Evolutionary conservation across 2,888 invertebrate genomes (phyloP).

Genomic region (Isotomurus palustris): DNA sequence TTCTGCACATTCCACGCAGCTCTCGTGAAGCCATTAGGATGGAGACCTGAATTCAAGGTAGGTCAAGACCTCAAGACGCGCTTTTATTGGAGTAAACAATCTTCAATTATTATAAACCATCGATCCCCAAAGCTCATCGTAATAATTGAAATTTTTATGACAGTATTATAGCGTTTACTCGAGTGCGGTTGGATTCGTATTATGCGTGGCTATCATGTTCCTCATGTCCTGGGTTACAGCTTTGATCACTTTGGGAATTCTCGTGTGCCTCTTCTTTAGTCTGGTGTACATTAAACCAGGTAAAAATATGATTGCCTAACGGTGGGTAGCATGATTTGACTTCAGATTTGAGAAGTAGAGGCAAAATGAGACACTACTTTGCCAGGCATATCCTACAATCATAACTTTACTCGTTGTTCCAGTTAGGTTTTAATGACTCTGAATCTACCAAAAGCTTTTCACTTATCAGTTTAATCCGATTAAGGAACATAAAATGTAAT

Average conservation of each 20-base stretch:
- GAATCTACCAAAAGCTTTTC: too few relatives aligned
- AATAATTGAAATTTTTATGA: neutral
- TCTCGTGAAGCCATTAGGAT: conserved; percentile 54
- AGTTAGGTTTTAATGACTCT: too few relatives aligned
- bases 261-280: conserved; percentile 54
- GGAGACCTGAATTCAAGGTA: conserved; percentile 50
- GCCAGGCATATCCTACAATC: too few relatives aligned
- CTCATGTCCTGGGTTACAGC: conserved; percentile 57
- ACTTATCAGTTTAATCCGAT: too few relatives aligned
- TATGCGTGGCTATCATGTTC: conserved; percentile 54
- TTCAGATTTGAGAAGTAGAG: too few relatives aligned
- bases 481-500: too few relatives aligned
- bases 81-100: too few relatives aligned
- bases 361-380: too few relatives aligned
- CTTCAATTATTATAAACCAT: too few relatives aligned
- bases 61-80: neutral
- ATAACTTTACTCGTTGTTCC: too few relatives aligned
- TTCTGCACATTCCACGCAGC: conserved; percentile 56
- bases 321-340: too few relatives aligned
- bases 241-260: conserved; percentile 53
- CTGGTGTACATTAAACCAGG: conserved; percentile 58
- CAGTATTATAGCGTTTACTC: conserved; percentile 55
- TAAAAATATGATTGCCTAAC: conserved; percentile 47
- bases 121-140: neutral
- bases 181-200: conserved; percentile 51